Evolutionary conservation across 2,113 vertebrate genomes (phyloP).

Genomic region (rat (Rattus norvegicus)): GRCr8 NC_086023.1:116712001-116712500

Average conservation of each 20-base stretch:
- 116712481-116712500: not conserved
- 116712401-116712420: not conserved
- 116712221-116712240: slow-evolving; percentile 71
- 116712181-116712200: slow-evolving; percentile 38
- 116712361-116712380: not conserved
- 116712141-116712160: slow-evolving; percentile 28
- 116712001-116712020: not conserved
- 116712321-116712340: slow-evolving; percentile 32
- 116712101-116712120: slow-evolving; percentile 50
- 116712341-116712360: slow-evolving; percentile 14
- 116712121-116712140: slow-evolving; percentile 42
- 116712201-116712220: slow-evolving; percentile 60
- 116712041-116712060: not conserved
- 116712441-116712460: not conserved
- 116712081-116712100: slow-evolving; percentile 44
- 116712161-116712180: slow-evolving; percentile 18
- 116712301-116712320: slow-evolving; percentile 64
- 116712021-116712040: slow-evolving; percentile 14
- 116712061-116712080: slow-evolving; percentile 40
- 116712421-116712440: not conserved
- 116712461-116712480: not conserved
- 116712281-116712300: slow-evolving; percentile 50
- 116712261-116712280: slow-evolving; percentile 61
- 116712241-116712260: slow-evolving; percentile 66
- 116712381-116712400: not conserved